Evolutionary conservation across 2,113 vertebrate species (phyloP).

Genomic region (Hemichromis elongatus): DNA sequence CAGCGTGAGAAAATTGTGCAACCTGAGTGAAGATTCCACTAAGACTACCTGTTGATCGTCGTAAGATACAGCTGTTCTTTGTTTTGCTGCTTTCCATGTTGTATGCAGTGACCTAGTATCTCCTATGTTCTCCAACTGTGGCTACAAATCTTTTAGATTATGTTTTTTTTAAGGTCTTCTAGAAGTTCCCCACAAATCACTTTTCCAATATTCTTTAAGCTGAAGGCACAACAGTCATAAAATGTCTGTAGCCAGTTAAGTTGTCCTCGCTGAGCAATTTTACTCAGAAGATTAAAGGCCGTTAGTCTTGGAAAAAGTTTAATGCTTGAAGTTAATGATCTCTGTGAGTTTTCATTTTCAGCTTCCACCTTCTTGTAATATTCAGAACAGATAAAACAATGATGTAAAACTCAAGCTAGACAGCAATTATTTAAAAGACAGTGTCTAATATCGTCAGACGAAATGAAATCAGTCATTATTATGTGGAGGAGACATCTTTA

Average conservation of each 20-base stretch:
- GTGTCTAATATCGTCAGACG: neutral
- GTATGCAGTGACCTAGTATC: neutral
- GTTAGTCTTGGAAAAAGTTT: slow-evolving; percentile 15
- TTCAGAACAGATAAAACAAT: neutral
- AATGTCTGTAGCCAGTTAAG: slow-evolving; percentile 53
- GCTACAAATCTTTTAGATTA: slow-evolving; percentile 46
- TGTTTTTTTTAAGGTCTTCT: slow-evolving; percentile 42
- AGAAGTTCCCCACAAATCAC: slow-evolving; percentile 48
- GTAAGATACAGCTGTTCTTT: neutral
- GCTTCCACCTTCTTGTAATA: slow-evolving; percentile 5
- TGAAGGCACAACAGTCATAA: slow-evolving; percentile 49
- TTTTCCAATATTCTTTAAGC: slow-evolving; percentile 60
- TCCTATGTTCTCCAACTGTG: neutral
- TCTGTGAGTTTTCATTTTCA: slow-evolving; percentile 46
- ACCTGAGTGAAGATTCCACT: neutral
- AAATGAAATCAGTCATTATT: neutral
- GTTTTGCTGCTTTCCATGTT: slow-evolving; percentile 16
- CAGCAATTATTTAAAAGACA: neutral
- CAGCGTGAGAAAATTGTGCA: neutral
- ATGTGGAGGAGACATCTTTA: neutral
- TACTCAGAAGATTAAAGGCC: slow-evolving; percentile 51
- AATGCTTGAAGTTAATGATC: slow-evolving; percentile 28
- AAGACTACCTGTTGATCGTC: neutral
- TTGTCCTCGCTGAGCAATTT: slow-evolving; percentile 48
- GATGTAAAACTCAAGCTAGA: neutral